Evolutionary conservation across 64 coral and sea anemone genomes (phyloP), one percentile per base, ranked within the genome.

Genomic region (Montipora cactus): DNA sequence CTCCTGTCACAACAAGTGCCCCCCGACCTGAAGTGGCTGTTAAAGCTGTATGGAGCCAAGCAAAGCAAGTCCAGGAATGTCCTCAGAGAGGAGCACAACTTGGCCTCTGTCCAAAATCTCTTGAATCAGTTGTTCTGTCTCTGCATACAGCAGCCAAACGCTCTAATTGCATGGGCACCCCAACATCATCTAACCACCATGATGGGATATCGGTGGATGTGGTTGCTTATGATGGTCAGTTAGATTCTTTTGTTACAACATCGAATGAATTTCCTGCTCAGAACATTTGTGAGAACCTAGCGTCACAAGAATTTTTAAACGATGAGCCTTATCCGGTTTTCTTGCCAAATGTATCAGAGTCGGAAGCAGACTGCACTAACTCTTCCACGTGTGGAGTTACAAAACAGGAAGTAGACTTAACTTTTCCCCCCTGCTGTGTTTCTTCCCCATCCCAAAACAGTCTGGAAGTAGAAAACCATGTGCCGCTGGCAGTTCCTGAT

Each of bases 241-340:
- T 45, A 0, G 15, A 86, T 6, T 8, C 53, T 57, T 11, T 57
- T 11, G 11, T 57, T 57, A 57, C 44, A 2, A 20, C 16, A 19
- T 28, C 62, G 50, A 68, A 21, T 86, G n/a, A 15, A 3, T 2
- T 14, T 16, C 64, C 7, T 20, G 8, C 19, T 12, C 64, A 86
- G 16, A 71, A 19, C 12, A 8, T 62, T 50, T 22, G 8, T 71
- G 37, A 19, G 20, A 64, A 47, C 46, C 49, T 86, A 3, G 16
- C 15, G 10, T 9, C 46, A 51, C 19, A 15, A 71, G 62, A 18
- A 46, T 86, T 72, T 8, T 86, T 66, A 22, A 49, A 16, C 23
- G 82, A 86, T 49, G 82, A 72, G 7, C 82, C 82, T 5, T 86
- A 86, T 19, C 82, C 82, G 12, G 82, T 86, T 22, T 86, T 86